Base-by-base conservation (phyloP, 92 coral and sea anemone genomes). In the Nematostella vectensis region DNA sequence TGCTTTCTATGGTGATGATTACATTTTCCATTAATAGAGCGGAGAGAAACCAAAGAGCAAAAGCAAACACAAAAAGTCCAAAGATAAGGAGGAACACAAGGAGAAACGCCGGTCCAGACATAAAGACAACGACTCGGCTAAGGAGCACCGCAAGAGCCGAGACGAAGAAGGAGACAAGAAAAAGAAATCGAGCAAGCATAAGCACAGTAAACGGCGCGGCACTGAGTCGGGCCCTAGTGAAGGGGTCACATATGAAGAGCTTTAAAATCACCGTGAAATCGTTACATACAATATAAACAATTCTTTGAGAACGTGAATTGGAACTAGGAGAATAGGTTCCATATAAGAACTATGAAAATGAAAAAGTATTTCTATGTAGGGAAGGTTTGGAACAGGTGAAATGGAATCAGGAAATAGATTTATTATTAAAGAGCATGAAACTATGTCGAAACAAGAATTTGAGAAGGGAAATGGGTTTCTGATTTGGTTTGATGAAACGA, bases 11-110 rank as follows among this genome's bases (percentile, higher is more conserved):
- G 17, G 50, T 44, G 24, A 19, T n/a, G 11, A 6, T 40, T 23
- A 24, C 58, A 1, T 12, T 49, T 59, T 22, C 50, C 51, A 6
- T 29, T 48, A 68, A 0, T 24, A 75, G 84, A 76, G 86, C 65
- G 79, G 86, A 3, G 81, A 74, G 21, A 75, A 65, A 54, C 70
- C 83, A 13, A 65, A 53, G 33, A 83, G 71, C 56, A 87, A 82
- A 62, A 78, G 77, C 43, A 82, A 83, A 28, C 81, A 72, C 40
- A 79, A 72, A 19, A 87, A 83, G 45, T 82, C 59, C 77, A 85
- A 61, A 24, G 81, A 71, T 38, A 73, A 74, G 47, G 82, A 85
- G 16, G 57, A 62, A 31, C 72, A 74, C 38, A 78, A 71, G 63
- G 87, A 83, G 51, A 52, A 59, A 47, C 57, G 78, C 52, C 73